Evolutionary conservation across 2,888 invertebrate species (phyloP).

Genomic region (Leucania comma): DNA sequence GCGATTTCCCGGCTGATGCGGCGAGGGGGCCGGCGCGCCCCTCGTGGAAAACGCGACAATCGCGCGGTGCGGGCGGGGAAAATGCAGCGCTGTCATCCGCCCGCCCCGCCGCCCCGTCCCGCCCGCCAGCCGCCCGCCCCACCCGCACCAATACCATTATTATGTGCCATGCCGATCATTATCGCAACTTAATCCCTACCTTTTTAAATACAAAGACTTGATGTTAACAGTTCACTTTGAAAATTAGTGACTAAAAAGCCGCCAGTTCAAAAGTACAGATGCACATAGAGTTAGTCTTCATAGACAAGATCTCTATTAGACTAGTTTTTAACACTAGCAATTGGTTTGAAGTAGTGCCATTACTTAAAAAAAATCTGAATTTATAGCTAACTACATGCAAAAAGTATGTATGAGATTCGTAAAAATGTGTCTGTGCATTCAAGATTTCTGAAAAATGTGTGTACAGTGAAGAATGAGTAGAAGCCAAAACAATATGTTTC

Average conservation of each 20-base stretch:
- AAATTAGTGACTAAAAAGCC: background rate
- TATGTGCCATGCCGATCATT: constrained; percentile 56
- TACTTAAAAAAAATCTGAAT: constrained; percentile 31
- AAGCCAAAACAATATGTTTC: constrained; percentile 52
- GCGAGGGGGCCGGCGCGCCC: constrained; percentile 87
- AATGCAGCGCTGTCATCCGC: constrained; percentile 79
- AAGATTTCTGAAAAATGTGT: constrained; percentile 50
- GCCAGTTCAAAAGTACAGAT: background rate
- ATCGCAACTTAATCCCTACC: constrained; percentile 42
- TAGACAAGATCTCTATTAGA: constrained; percentile 6
- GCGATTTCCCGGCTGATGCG: constrained; percentile 87
- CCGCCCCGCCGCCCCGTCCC: constrained; percentile 77
- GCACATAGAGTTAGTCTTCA: background rate
- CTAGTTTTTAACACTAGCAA: constrained; percentile 22
- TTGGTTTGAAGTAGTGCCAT: constrained; percentile 8
- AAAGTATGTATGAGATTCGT: constrained; percentile 40
- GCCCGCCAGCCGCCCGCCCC: constrained; percentile 72
- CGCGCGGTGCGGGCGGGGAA: constrained; percentile 86
- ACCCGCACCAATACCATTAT: constrained; percentile 43
- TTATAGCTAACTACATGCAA: constrained; percentile 35
- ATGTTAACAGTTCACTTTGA: background rate
- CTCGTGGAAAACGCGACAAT: constrained; percentile 87
- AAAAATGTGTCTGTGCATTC: constrained; percentile 54
- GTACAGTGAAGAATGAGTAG: constrained; percentile 39
- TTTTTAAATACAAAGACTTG: constrained; percentile 13